Conservation (phyloP, 92 coral and sea anemone species). For the Porites rus region DNA sequence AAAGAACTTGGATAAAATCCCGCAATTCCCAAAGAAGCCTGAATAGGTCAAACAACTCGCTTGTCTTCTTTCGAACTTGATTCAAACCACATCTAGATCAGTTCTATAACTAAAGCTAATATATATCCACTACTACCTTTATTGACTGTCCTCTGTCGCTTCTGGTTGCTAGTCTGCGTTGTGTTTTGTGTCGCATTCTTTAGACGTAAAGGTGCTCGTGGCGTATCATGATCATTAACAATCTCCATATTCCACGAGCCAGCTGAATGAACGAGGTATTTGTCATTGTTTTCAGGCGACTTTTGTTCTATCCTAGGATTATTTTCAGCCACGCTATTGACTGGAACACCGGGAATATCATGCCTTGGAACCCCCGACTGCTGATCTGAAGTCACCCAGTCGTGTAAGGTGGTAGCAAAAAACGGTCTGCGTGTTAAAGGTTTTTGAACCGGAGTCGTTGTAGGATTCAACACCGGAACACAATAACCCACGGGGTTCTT, state of each 20-base stretch:
- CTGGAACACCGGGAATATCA: constrained; percentile 15
- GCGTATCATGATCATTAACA: background rate
- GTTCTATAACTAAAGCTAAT: background rate
- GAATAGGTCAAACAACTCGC: too few relatives aligned
- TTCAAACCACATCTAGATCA: background rate
- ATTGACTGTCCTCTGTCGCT: constrained; percentile 1
- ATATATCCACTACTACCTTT: constrained; percentile 2
- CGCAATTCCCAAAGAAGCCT: too few relatives aligned
- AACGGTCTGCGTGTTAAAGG: background rate
- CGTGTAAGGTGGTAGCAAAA: background rate
- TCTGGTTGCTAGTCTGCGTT: background rate
- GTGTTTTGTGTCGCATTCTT: constrained; percentile 14
- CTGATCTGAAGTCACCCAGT: constrained; percentile 2
- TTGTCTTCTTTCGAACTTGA: background rate
- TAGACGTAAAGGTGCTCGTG: background rate
- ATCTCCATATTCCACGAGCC: constrained; percentile 1
- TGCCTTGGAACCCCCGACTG: constrained; percentile 17
- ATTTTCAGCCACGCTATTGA: constrained; percentile 5
- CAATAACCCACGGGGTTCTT: constrained; percentile 79
- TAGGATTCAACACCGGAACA: constrained; percentile 29
- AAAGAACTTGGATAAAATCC: too few relatives aligned
- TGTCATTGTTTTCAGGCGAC: background rate
- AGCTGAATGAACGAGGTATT: constrained; percentile 6
- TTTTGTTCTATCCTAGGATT: background rate
- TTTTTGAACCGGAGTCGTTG: constrained; percentile 12